Evolutionary conservation across 2,113 vertebrate genomes (phyloP).

Genomic region (Neolamprologus hecqui): DNA sequence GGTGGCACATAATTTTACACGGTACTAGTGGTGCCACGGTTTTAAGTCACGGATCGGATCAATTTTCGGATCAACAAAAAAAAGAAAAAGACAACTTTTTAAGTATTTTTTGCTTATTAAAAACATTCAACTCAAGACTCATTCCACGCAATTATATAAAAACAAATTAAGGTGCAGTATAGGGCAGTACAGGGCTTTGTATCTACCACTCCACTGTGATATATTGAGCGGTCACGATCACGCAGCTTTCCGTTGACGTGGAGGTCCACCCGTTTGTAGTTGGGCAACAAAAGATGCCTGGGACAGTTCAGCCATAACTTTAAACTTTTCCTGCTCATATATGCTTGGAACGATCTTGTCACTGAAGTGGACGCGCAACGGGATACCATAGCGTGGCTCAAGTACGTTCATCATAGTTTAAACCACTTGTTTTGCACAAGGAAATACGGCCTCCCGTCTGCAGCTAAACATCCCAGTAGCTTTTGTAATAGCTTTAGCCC

Average conservation of each 20-base stretch:
- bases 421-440: neutral
- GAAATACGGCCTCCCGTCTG: fast-evolving
- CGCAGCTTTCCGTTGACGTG: fast-evolving
- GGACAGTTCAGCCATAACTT: neutral
- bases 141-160: fast-evolving
- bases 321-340: neutral
- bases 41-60: neutral
- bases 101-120: neutral
- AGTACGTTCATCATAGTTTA: fast-evolving
- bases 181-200: neutral
- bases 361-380: neutral
- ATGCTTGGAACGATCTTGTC: fast-evolving
- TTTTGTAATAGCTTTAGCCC: neutral
- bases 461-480: fast-evolving
- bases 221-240: fast-evolving
- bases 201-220: fast-evolving
- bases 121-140: neutral
- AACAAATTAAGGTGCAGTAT: neutral
- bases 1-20: neutral
- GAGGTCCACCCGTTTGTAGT: neutral
- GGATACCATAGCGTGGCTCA: fast-evolving
- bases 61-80: neutral
- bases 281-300: neutral
- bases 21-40: neutral
- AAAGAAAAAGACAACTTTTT: fast-evolving